phyloP scores from a whole-genome alignment of 1,140 invertebrate genomes.

The Rhagoletis pomonella region DNA sequence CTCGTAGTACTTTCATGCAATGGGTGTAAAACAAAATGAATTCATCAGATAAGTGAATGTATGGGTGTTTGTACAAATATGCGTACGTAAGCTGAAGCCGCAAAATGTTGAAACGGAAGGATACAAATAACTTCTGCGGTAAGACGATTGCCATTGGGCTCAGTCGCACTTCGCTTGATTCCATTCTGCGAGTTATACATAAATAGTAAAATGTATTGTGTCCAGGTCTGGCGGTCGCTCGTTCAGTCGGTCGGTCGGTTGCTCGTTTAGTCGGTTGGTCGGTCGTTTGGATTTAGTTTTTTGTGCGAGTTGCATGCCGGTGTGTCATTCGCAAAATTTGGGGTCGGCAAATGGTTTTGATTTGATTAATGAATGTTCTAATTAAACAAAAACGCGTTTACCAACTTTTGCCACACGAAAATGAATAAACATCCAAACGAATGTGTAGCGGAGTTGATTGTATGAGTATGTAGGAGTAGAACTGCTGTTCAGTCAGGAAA shows the following conservation, averaged over 20 bases:
- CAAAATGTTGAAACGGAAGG: constrained; percentile 31
- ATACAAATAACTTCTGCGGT: constrained; percentile 42
- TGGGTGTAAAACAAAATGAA: neutral
- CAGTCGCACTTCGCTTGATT: neutral
- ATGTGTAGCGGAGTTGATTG: neutral
- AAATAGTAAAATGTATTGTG: no score
- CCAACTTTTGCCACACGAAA: constrained; percentile 37
- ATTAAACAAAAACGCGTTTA: constrained; percentile 70
- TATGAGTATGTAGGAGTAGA: neutral
- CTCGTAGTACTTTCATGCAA: no score
- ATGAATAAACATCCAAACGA: neutral
- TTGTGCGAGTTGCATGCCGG: constrained; percentile 30
- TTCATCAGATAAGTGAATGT: neutral
- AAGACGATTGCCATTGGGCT: neutral
- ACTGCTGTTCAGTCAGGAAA: neutral
- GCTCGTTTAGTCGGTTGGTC: neutral
- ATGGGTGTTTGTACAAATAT: neutral
- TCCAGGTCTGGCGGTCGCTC: no score
- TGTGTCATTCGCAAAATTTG: constrained; percentile 52
- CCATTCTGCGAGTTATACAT: neutral
- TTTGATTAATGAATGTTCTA: constrained; percentile 74
- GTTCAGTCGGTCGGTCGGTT: neutral
- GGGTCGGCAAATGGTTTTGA: constrained; percentile 73
- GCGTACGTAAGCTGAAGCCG: neutral
- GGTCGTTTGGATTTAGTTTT: neutral